Percentiles rank a stretch among this genome's conserved stretches.
Evolutionary conservation across 2,797 vertebrate genomes (phyloP).

Genomic region (Chlorospingus semifuscus): DNA sequence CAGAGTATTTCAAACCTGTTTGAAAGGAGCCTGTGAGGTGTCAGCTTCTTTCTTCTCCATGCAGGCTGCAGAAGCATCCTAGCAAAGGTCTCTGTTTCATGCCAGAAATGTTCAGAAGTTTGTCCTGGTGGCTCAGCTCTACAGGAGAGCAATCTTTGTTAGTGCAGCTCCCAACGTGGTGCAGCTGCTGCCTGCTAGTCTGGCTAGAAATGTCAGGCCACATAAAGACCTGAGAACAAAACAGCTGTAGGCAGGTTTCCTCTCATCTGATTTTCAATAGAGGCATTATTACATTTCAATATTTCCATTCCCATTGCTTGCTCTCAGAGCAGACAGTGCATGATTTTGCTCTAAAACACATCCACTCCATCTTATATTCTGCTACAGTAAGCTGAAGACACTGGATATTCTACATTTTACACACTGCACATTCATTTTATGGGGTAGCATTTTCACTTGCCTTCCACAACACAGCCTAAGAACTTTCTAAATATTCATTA

Average conservation of each 20-base stretch:
- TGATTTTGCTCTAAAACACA: not conserved
- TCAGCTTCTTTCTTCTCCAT: not conserved
- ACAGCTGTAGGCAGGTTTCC: not conserved
- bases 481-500: not conserved
- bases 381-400: not conserved
- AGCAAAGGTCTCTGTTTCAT: not conserved
- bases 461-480: not conserved
- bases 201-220: not conserved
- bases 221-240: not conserved
- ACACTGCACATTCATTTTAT: not conserved
- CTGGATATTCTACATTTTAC: not conserved
- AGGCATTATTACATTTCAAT: not conserved
- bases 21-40: not conserved
- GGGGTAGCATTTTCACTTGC: not conserved
- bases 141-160: not conserved
- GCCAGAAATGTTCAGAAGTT: constrained; percentile 2
- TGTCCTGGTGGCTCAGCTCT: not conserved
- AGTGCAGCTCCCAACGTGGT: not conserved
- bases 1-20: not conserved
- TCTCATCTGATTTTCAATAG: not conserved
- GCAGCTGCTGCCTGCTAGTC: not conserved
- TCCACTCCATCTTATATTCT: not conserved
- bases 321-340: not conserved
- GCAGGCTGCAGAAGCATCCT: not conserved
- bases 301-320: not conserved